Evolutionary conservation across 2,888 invertebrate species (phyloP).

Genomic region (Troilus luridus): DNA sequence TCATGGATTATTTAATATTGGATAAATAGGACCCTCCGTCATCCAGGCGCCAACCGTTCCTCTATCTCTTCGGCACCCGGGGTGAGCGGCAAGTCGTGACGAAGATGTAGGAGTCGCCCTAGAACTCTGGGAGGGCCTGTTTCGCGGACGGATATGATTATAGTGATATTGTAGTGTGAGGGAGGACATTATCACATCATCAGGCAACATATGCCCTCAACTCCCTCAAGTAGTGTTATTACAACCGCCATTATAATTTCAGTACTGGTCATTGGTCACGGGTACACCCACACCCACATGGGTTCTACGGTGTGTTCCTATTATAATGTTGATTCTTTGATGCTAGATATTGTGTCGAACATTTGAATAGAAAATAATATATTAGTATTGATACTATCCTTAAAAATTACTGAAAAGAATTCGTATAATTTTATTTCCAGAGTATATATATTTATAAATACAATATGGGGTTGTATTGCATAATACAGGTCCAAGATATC

Average conservation of each 20-base stretch:
- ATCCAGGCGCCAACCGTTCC: not conserved
- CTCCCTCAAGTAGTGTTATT: conserved; percentile 59
- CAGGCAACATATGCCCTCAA: conserved; percentile 29
- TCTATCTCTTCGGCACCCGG: not conserved
- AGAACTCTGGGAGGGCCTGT: not conserved
- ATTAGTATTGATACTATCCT: too few species aligned
- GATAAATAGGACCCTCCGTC: not conserved
- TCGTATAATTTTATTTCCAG: too few species aligned
- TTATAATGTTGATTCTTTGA: not conserved
- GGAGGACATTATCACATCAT: conserved; percentile 42
- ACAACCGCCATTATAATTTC: conserved; percentile 61
- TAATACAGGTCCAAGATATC: too few species aligned
- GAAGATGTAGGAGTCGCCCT: not conserved
- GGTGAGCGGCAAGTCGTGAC: conserved; percentile 36
- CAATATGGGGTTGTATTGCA: too few species aligned
- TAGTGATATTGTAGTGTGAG: conserved; percentile 24
- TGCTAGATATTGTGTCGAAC: not conserved
- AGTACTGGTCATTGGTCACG: conserved; percentile 60
- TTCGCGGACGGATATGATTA: conserved; percentile 16
- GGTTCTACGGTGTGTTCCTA: not conserved
- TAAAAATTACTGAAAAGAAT: too few species aligned
- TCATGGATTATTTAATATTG: not conserved
- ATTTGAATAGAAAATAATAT: not conserved
- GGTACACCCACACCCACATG: not conserved
- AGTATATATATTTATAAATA: too few species aligned